These are phyloP conservation scores for Indicator indicator DNA, from an alignment of 2,113 vertebrate species.

Conservation along the genomic window DNA sequence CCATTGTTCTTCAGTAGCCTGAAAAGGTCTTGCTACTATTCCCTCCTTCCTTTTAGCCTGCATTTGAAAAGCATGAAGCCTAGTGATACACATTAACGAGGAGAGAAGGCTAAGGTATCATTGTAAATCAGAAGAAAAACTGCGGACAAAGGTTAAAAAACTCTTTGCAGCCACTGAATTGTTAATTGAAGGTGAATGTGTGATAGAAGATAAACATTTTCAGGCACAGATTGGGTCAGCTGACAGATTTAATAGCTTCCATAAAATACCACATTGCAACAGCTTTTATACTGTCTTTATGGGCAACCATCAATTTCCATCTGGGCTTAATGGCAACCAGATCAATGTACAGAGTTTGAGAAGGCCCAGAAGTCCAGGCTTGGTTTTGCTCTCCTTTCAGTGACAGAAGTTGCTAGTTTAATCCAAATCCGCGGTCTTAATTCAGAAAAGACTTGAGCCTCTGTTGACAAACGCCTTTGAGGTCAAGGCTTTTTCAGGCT, in stretches of 20 bases:
- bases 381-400: neutral
- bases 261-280: slow-evolving; percentile 17
- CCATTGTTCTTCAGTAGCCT: neutral
- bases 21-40: neutral
- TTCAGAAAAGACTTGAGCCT: neutral
- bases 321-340: neutral
- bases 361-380: neutral
- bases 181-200: neutral
- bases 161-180: neutral
- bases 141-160: neutral
- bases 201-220: slow-evolving; percentile 17
- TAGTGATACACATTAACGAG: neutral
- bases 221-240: neutral
- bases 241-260: slow-evolving; percentile 4
- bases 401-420: neutral
- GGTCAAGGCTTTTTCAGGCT: neutral
- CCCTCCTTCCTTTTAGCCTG: neutral
- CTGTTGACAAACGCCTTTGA: neutral
- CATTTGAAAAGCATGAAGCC: neutral
- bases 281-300: slow-evolving; percentile 14
- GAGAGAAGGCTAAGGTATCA: neutral
- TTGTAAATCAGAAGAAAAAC: neutral
- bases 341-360: neutral
- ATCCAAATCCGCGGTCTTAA: neutral
- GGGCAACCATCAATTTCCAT: neutral